phyloP scores from a whole-genome alignment of 2,888 invertebrate species.

The Brenthis ino region DNA sequence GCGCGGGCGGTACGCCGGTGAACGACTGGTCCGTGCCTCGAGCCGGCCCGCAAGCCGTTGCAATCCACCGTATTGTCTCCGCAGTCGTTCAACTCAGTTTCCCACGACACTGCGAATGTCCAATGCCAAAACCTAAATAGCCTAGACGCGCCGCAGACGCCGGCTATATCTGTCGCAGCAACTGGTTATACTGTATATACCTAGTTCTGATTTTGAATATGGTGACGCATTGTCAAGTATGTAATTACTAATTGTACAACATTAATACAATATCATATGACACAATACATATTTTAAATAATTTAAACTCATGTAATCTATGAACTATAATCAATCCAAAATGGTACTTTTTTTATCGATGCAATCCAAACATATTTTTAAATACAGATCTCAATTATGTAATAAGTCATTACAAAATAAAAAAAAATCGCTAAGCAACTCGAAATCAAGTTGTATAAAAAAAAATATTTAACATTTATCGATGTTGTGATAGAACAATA shows the following conservation, averaged over 20 bases:
- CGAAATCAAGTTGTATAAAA: neutral
- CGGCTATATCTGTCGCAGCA: conserved; percentile 73
- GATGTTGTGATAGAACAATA: conserved; percentile 38
- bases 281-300: too few species aligned
- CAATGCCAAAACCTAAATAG: conserved; percentile 80
- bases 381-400: too few species aligned
- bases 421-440: too few species aligned
- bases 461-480: conserved; percentile 28
- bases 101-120: conserved; percentile 76
- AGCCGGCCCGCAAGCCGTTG: conserved; percentile 30
- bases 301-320: too few species aligned
- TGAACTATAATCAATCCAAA: too few species aligned
- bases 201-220: conserved; percentile 56
- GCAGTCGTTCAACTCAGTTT: conserved; percentile 82
- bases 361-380: too few species aligned
- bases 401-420: too few species aligned
- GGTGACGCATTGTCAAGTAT: conserved; percentile 35
- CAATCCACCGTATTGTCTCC: conserved; percentile 64
- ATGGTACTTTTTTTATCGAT: too few species aligned
- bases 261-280: neutral
- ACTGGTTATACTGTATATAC: conserved; percentile 45
- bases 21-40: conserved; percentile 35
- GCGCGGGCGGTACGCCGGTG: conserved; percentile 32
- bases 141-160: conserved; percentile 79
- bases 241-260: neutral